Percentiles rank a stretch among this genome's conserved stretches.
Conservation (phyloP, 2,888 invertebrate species). For the Aspidiotus destructor region DNA sequence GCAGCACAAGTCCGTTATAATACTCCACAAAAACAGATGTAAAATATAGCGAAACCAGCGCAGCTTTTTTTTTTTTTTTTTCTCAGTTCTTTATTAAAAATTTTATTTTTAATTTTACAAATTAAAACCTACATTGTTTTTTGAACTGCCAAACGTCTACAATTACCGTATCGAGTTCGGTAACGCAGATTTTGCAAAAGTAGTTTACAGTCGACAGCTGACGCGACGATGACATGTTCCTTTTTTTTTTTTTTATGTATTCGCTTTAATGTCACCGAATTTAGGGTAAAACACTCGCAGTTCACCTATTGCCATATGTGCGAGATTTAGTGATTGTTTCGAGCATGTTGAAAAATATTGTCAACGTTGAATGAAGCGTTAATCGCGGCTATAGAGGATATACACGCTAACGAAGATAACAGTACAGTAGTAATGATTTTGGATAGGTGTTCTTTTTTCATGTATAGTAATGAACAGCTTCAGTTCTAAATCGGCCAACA, state of each 20-base stretch:
- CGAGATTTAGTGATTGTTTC: not conserved
- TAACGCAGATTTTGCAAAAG: not conserved
- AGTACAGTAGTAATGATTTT: too few relatives aligned
- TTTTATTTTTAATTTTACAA: not conserved
- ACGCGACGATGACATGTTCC: not conserved
- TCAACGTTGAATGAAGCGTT: too few relatives aligned
- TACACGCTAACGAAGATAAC: too few relatives aligned
- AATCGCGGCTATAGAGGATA: too few relatives aligned
- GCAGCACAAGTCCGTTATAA: not conserved
- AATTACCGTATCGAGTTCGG: not conserved
- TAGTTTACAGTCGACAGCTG: constrained; percentile 4
- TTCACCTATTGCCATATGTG: not conserved
- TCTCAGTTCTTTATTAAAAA: not conserved
- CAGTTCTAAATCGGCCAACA: too few relatives aligned
- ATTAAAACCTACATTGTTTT: not conserved
- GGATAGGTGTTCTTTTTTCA: too few relatives aligned
- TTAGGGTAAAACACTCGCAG: not conserved
- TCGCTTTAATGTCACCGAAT: not conserved
- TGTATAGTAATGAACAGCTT: too few relatives aligned
- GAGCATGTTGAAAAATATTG: too few relatives aligned
- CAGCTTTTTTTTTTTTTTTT: not conserved
- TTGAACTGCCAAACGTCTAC: not conserved
- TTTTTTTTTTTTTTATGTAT: not conserved
- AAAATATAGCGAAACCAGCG: not conserved
- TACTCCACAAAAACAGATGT: not conserved